A percentile compares a stretch with the other conserved stretches of the same genome.
Evolutionary conservation across 2,113 vertebrate genomes (phyloP).

Genomic region (Tautogolabrus adspersus): DNA sequence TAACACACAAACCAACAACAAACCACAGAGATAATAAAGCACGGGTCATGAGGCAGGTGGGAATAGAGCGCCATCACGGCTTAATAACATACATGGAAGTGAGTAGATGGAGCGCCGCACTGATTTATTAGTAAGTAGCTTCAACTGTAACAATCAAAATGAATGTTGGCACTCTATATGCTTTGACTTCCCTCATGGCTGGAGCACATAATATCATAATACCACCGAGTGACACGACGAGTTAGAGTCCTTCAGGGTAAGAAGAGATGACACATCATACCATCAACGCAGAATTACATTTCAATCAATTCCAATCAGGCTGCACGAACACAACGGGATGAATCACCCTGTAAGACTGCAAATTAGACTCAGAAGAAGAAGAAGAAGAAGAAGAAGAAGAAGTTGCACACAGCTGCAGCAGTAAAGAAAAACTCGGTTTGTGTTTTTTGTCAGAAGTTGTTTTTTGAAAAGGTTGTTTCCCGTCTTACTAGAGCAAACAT

Average conservation of each 20-base stretch:
- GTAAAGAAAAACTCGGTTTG: background rate
- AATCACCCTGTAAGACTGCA: constrained; percentile 27
- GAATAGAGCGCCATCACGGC: constrained; percentile 53
- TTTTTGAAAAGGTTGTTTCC: constrained; percentile 40
- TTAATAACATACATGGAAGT: constrained; percentile 57
- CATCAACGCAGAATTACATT: constrained; percentile 48
- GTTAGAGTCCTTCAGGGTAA: constrained; percentile 45
- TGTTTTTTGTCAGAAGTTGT: constrained; percentile 65
- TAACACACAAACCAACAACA: background rate
- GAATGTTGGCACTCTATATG: constrained; percentile 67
- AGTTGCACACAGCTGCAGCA: background rate
- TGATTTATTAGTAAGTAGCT: constrained; percentile 61
- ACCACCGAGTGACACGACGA: constrained; percentile 59
- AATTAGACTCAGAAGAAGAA: constrained; percentile 7
- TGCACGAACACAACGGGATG: constrained; percentile 40
- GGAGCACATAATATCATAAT: constrained; percentile 57
- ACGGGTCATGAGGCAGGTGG: constrained; percentile 15
- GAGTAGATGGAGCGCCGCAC: constrained; percentile 29
- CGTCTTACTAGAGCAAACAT: constrained; percentile 79
- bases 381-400: constrained; percentile 23
- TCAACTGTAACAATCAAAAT: constrained; percentile 62
- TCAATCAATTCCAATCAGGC: constrained; percentile 57
- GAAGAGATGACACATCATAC: constrained; percentile 36
- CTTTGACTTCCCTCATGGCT: constrained; percentile 41
- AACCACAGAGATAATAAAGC: constrained; percentile 35